Percentiles rank a stretch among this genome's conserved stretches.
phyloP scores from a whole-genome alignment of 1,140 invertebrate genomes.

The Battus philenor region DNA sequence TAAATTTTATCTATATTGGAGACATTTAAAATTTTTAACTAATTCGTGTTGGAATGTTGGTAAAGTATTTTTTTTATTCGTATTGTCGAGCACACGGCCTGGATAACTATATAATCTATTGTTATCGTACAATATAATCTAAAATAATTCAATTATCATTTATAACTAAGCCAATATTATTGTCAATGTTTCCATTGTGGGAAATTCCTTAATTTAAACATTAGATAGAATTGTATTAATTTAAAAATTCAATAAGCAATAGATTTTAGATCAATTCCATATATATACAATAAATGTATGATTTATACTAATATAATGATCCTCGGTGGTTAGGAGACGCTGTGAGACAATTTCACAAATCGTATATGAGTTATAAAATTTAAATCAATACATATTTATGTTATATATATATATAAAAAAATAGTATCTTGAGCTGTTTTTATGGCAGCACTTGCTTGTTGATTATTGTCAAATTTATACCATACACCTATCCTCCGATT shows the following conservation, averaged over 20 bases:
- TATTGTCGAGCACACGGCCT: slow-evolving; percentile 18
- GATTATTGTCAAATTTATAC: too few relatives aligned
- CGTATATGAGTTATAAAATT: too few relatives aligned
- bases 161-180: slow-evolving; percentile 16
- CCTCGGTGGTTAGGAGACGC: not conserved
- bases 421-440: too few relatives aligned
- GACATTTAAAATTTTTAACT: too few relatives aligned
- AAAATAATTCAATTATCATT: slow-evolving; percentile 6
- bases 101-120: slow-evolving; percentile 4
- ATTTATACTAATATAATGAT: slow-evolving; percentile 12
- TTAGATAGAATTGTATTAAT: slow-evolving; percentile 1
- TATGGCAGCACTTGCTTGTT: too few relatives aligned
- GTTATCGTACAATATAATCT: slow-evolving; percentile 3
- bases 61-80: too few relatives aligned
- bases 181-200: slow-evolving; percentile 29
- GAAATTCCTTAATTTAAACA: not conserved
- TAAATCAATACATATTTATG: too few relatives aligned
- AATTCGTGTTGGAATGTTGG: too few relatives aligned
- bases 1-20: too few relatives aligned
- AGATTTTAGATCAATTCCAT: slow-evolving; percentile 1
- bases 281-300: slow-evolving; percentile 1
- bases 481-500: too few relatives aligned
- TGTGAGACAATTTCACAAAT: slow-evolving; percentile 3
- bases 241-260: slow-evolving; percentile 12
- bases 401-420: too few relatives aligned